phyloP scores from a whole-genome alignment of 2,113 vertebrate genomes.

The Peromyscus californicus region DNA sequence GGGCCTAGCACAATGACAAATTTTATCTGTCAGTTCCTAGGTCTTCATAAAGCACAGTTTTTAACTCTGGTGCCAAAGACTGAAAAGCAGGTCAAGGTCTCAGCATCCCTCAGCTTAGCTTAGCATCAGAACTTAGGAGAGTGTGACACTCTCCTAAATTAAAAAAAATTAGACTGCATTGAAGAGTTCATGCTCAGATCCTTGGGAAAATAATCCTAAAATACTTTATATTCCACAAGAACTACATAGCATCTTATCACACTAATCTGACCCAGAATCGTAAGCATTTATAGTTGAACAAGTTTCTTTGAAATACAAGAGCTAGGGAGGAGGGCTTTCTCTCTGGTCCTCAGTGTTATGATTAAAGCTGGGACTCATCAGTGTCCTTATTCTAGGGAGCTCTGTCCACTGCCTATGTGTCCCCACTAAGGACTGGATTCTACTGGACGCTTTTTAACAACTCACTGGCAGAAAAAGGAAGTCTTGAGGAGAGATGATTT shows the following conservation, averaged over 20 bases:
- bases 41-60: conserved; percentile 30
- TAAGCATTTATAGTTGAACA: background rate
- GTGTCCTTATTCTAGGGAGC: too few species aligned
- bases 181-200: background rate
- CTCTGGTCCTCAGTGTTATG: too few species aligned
- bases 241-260: background rate
- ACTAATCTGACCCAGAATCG: background rate
- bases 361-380: background rate
- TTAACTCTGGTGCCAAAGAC: background rate
- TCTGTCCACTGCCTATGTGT: background rate
- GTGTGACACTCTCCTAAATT: background rate
- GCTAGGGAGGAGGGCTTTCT: too few species aligned
- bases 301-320: background rate
- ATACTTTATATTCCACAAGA: background rate
- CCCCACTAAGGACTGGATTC: background rate
- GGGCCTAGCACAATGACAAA: background rate
- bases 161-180: background rate
- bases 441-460: background rate
- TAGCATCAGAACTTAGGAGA: background rate
- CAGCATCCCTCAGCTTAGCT: background rate
- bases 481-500: background rate
- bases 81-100: conserved; percentile 24
- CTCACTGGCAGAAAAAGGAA: background rate
- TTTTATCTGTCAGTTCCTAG: conserved; percentile 10
- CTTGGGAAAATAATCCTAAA: background rate